Evolutionary conservation across 2,888 invertebrate genomes (phyloP).

Genomic region (Drosophila quinaria): DNA sequence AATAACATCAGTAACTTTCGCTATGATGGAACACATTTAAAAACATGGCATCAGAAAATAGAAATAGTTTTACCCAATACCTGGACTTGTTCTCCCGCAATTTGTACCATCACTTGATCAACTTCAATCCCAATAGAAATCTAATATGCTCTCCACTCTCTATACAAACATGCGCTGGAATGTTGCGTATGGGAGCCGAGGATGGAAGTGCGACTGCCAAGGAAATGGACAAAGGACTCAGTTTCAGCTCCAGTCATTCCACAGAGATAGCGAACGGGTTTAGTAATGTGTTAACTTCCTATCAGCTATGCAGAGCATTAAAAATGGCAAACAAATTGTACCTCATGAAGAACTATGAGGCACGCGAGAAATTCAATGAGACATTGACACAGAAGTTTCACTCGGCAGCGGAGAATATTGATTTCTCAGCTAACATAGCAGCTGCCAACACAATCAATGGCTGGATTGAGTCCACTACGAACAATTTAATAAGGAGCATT

Average conservation of each 20-base stretch:
- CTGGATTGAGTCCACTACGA: constrained; percentile 93
- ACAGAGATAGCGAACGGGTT: constrained; percentile 39
- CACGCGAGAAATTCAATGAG: constrained; percentile 87
- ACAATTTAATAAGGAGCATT: constrained; percentile 91
- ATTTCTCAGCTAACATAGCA: constrained; percentile 87
- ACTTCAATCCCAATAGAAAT: constrained; percentile 30
- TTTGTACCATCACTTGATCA: constrained; percentile 33
- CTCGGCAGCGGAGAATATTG: constrained; percentile 88
- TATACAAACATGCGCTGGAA: constrained; percentile 46
- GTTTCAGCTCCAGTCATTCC: constrained; percentile 6
- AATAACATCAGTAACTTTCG: neutral
- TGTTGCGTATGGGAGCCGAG: constrained; percentile 54
- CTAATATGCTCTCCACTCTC: constrained; percentile 57
- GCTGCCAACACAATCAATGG: constrained; percentile 89
- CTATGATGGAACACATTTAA: neutral
- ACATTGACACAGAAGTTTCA: constrained; percentile 88
- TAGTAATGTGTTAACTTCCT: constrained; percentile 44
- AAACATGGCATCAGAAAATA: constrained; percentile 3
- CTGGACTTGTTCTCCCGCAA: constrained; percentile 41
- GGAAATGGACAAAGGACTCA: constrained; percentile 50
- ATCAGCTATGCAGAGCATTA: constrained; percentile 49
- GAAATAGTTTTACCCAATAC: constrained; percentile 10
- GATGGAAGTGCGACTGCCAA: constrained; percentile 33
- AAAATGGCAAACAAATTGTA: constrained; percentile 92
- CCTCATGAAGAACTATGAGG: constrained; percentile 87